Conservation (phyloP, 1,140 invertebrate species). For the Cheumatopsyche charites region DNA sequence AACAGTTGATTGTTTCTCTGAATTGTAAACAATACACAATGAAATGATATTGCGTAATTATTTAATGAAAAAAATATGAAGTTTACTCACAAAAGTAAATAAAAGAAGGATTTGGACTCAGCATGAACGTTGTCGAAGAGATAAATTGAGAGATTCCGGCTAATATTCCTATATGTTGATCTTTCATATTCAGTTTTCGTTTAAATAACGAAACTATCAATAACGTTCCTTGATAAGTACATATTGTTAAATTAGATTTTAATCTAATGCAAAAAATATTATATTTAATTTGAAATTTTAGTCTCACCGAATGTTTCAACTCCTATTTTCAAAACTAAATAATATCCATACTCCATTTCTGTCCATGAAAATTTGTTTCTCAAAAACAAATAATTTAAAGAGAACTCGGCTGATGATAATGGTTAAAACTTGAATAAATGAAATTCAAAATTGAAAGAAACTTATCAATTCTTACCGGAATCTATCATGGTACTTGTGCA, state of each 20-base stretch:
- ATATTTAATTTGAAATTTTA: not conserved
- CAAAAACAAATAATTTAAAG: slow-evolving; percentile 20
- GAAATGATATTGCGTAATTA: too few relatives aligned
- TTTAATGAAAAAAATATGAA: not conserved
- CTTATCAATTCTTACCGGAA: not conserved
- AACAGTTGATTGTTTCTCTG: too few relatives aligned
- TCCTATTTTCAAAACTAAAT: not conserved
- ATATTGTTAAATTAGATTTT: not conserved
- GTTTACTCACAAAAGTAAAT: not conserved
- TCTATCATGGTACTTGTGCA: slow-evolving; percentile 9
- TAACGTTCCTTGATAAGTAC: not conserved
- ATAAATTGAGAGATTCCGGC: not conserved
- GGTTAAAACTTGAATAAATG: too few relatives aligned
- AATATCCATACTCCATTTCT: not conserved
- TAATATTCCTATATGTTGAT: not conserved
- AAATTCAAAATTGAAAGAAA: not conserved
- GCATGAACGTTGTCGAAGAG: not conserved
- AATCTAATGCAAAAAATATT: too few relatives aligned
- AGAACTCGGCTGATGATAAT: not conserved
- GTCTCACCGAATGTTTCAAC: not conserved
- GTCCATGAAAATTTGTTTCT: slow-evolving; percentile 29
- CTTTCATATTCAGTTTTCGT: slow-evolving; percentile 7
- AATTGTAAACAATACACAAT: too few relatives aligned
- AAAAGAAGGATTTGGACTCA: not conserved
- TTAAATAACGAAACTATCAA: slow-evolving; percentile 2